Evolutionary conservation across 2,113 vertebrate genomes (phyloP).

Genomic region (Crotalus tigris): DNA sequence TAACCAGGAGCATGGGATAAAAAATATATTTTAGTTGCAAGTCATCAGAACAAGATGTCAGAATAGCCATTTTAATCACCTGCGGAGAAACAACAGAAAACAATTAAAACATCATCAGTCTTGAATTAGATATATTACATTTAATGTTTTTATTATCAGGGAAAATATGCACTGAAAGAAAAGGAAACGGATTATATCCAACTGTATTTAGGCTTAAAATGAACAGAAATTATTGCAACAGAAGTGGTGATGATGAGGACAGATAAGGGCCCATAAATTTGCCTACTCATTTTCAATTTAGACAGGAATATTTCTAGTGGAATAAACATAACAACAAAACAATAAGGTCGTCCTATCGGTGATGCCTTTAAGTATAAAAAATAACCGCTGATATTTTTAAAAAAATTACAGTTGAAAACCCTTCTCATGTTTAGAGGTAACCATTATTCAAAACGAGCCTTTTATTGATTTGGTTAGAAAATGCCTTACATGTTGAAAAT

Average conservation of each 20-base stretch:
- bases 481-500: neutral
- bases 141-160: neutral
- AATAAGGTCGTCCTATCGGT: neutral
- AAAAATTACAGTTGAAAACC: neutral
- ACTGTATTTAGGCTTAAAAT: neutral
- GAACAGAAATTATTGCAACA: neutral
- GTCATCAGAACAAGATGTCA: neutral
- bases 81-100: neutral
- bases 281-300: neutral
- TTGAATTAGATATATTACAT: neutral
- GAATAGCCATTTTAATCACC: neutral
- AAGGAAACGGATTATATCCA: neutral
- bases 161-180: neutral
- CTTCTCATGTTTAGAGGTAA: neutral
- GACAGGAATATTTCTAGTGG: neutral
- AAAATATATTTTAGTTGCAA: neutral
- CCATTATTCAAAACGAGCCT: neutral
- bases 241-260: neutral
- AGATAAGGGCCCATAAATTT: neutral
- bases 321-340: neutral
- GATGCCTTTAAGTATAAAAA: neutral
- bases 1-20: neutral
- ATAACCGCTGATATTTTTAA: neutral
- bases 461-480: neutral
- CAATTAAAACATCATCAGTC: neutral